These are phyloP conservation scores for Daubentonia madagascariensis DNA, from an alignment of 2,113 vertebrate genomes.

Conservation along the genomic window DNA sequence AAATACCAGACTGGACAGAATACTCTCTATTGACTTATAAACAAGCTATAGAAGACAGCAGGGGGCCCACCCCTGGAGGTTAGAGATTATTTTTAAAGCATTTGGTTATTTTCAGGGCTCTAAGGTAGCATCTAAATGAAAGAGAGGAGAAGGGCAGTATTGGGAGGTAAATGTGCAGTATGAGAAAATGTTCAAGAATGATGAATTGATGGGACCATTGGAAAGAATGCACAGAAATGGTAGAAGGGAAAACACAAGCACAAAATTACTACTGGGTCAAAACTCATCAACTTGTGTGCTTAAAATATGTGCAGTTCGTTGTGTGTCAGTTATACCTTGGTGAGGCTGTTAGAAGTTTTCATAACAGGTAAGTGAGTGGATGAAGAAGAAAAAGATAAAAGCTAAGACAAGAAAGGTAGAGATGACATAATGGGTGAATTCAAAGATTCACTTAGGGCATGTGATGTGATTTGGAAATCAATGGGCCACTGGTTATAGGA, in stretches of 20 bases:
- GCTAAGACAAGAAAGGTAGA: background rate
- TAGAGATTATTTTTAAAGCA: background rate
- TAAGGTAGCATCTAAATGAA: background rate
- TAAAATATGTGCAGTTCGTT: accelerated
- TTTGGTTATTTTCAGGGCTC: background rate
- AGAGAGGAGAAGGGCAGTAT: background rate
- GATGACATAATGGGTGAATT: background rate
- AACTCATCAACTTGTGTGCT: background rate
- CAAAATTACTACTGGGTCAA: background rate
- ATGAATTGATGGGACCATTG: background rate
- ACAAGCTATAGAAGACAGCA: background rate
- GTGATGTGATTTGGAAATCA: background rate
- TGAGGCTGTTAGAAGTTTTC: background rate
- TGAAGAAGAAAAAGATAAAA: background rate
- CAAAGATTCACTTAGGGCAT: background rate
- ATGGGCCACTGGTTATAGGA: background rate
- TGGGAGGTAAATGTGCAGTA: background rate
- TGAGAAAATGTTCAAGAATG: background rate
- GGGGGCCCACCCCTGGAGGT: background rate
- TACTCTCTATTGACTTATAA: background rate
- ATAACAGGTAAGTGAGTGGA: background rate
- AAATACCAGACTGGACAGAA: background rate
- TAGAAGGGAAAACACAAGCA: background rate
- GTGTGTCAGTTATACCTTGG: background rate
- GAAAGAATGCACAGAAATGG: background rate